Evolutionary conservation across 1,140 invertebrate genomes (phyloP).

Genomic region (Druon quercuslanigerum): DNA sequence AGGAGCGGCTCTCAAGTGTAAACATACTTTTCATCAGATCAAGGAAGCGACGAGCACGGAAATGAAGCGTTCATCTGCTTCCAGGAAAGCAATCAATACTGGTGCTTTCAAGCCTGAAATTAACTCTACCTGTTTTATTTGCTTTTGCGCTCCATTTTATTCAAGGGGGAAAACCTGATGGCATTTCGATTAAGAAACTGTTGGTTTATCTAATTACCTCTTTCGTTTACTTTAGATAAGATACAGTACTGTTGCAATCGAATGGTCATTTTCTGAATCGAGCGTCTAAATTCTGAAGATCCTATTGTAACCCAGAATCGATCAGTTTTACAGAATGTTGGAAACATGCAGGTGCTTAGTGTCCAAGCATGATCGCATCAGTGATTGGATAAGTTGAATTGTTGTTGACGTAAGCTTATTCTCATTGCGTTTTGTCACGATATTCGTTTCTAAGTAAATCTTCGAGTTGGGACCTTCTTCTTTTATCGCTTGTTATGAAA

Average conservation of each 20-base stretch:
- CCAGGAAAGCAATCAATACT: no score
- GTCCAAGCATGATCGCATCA: slow-evolving; percentile 31
- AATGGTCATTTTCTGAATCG: neutral
- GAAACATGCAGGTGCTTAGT: slow-evolving; percentile 43
- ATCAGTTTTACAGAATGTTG: slow-evolving; percentile 2
- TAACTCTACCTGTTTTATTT: no score
- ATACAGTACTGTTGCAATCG: neutral
- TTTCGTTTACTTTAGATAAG: neutral
- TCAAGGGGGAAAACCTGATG: no score
- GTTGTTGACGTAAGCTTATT: slow-evolving; percentile 54
- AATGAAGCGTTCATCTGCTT: no score
- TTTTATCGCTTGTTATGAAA: slow-evolving; percentile 45
- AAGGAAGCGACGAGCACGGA: neutral
- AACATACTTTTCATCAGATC: neutral
- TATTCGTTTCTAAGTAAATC: slow-evolving; percentile 34
- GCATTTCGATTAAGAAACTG: no score
- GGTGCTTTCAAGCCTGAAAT: no score
- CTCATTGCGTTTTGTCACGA: slow-evolving; percentile 62
- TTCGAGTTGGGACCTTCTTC: slow-evolving; percentile 20
- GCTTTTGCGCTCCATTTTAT: no score
- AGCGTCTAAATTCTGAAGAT: neutral
- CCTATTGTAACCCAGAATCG: neutral
- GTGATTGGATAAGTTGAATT: slow-evolving; percentile 64
- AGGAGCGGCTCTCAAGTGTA: neutral
- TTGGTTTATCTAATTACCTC: no score